These are phyloP conservation scores for Myocastor coypus DNA, from an alignment of 2,113 vertebrate genomes.

Conservation along the genomic window DNA sequence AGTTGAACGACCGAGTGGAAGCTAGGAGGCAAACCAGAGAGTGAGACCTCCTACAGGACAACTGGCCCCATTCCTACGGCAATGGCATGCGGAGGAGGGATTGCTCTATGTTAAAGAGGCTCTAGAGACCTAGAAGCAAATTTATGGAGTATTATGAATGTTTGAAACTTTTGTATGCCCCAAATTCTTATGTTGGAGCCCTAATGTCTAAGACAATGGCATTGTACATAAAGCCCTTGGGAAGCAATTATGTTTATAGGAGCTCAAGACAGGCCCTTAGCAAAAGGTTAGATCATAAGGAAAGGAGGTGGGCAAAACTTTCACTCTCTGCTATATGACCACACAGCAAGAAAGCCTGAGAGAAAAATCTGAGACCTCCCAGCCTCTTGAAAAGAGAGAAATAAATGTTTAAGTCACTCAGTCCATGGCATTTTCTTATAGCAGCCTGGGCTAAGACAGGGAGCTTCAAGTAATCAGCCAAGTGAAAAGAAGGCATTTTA, in stretches of 20 bases:
- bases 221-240: neutral
- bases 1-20: neutral
- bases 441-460: neutral
- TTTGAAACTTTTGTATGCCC: neutral
- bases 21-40: neutral
- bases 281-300: neutral
- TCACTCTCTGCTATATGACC: neutral
- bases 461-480: neutral
- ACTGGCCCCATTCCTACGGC: neutral
- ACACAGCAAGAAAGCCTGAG: neutral
- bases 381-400: neutral
- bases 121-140: neutral
- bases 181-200: neutral
- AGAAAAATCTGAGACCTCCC: too few species aligned
- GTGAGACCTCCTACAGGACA: neutral
- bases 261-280: neutral
- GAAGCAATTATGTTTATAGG: neutral
- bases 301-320: neutral
- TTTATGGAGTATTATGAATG: neutral
- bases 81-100: rapidly evolving
- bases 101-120: neutral
- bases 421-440: neutral
- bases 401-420: neutral
- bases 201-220: rapidly evolving
- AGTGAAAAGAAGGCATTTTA: neutral